A percentile compares a stretch with the other conserved stretches of the same genome.
phyloP scores from a whole-genome alignment of 2,888 invertebrate species.

The Metellina segmentata region DNA sequence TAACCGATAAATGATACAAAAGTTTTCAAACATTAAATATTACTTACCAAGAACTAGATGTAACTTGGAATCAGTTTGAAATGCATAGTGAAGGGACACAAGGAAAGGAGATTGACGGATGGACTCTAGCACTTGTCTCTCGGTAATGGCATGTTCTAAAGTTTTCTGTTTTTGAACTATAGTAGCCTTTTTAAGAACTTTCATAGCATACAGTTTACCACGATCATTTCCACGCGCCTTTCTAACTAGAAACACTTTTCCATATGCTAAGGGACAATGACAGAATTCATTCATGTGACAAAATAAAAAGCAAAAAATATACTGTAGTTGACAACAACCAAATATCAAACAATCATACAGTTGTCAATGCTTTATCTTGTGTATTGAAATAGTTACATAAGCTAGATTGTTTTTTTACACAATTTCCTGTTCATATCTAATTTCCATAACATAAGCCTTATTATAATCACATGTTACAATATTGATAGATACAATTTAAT shows the following conservation, averaged over 20 bases:
- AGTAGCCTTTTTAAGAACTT: conserved; percentile 96
- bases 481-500: too few relatives aligned
- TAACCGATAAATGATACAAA: not conserved
- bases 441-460: too few relatives aligned
- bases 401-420: too few relatives aligned
- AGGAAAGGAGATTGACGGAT: conserved; percentile 97
- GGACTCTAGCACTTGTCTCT: conserved; percentile 97
- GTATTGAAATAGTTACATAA: too few relatives aligned
- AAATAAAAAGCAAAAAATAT: not conserved
- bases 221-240: conserved; percentile 92
- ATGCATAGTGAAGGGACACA: conserved; percentile 98
- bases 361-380: too few relatives aligned
- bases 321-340: not conserved
- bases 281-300: not conserved
- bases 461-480: too few relatives aligned
- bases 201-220: conserved; percentile 97
- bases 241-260: conserved; percentile 96
- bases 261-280: conserved; percentile 87
- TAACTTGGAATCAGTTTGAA: conserved; percentile 97
- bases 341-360: too few relatives aligned
- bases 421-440: too few relatives aligned
- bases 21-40: not conserved
- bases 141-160: conserved; percentile 97
- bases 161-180: conserved; percentile 97
- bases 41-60: conserved; percentile 96